phyloP scores from a whole-genome alignment of 2,113 vertebrate species.

The Albula glossodonta region DNA sequence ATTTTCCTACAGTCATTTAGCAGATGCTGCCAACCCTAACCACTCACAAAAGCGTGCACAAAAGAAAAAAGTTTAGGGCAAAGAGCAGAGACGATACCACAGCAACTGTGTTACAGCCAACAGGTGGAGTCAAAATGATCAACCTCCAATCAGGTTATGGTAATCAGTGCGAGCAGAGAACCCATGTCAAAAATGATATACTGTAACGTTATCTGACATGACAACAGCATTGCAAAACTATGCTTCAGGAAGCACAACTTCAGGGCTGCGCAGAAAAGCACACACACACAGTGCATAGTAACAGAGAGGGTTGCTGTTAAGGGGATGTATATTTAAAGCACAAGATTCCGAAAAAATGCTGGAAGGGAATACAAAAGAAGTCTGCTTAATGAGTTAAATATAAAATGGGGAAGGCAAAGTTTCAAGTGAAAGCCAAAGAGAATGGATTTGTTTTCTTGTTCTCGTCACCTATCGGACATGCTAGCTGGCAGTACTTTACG shows the following conservation, averaged over 20 bases:
- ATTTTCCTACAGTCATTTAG: too few species aligned
- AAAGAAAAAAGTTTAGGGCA: too few species aligned
- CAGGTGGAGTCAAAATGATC: too few species aligned
- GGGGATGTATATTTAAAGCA: background rate
- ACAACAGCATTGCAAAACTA: background rate
- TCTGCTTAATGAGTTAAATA: background rate
- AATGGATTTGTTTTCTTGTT: constrained; percentile 64
- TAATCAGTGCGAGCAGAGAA: background rate
- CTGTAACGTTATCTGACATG: too few species aligned
- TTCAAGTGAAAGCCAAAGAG: constrained; percentile 44
- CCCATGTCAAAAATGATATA: background rate
- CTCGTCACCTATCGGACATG: constrained; percentile 62
- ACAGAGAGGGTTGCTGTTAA: background rate
- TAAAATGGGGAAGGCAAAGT: too few species aligned
- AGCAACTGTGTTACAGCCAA: background rate
- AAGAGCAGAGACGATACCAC: too few species aligned
- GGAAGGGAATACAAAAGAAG: background rate
- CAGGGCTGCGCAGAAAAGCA: background rate
- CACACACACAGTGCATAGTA: background rate
- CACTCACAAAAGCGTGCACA: too few species aligned
- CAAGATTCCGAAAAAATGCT: background rate
- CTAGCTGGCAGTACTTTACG: constrained; percentile 66
- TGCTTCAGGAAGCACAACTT: background rate
- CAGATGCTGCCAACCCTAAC: too few species aligned
- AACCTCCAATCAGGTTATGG: background rate